Percentiles rank a stretch among this genome's conserved stretches.
phyloP scores from a whole-genome alignment of 2,888 invertebrate genomes.

The Deladenus siricidicola region DNA sequence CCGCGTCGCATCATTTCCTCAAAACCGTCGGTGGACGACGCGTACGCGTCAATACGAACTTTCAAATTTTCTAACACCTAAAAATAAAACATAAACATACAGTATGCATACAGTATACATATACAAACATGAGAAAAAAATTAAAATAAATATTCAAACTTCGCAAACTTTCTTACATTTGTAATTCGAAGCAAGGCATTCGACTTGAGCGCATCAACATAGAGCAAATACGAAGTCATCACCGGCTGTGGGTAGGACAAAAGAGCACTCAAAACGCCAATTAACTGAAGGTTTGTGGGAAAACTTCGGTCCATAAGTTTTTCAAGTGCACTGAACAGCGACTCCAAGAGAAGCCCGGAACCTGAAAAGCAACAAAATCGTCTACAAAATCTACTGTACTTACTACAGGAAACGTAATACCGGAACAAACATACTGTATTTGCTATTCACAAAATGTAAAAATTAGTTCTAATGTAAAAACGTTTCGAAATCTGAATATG shows the following conservation, averaged over 20 bases:
- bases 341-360: constrained; percentile 20
- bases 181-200: constrained; percentile 12
- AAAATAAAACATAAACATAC: no score
- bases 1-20: constrained; percentile 61
- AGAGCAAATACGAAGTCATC: constrained; percentile 73
- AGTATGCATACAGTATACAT: no score
- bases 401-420: no score
- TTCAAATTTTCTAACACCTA: constrained; percentile 72
- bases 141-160: not conserved
- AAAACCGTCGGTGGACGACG: constrained; percentile 56
- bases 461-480: no score
- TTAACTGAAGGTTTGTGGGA: constrained; percentile 31
- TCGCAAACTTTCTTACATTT: constrained; percentile 1
- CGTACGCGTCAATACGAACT: constrained; percentile 72
- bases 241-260: constrained; percentile 81
- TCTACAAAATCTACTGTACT: not conserved
- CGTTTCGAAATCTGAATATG: no score
- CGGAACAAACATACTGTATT: no score
- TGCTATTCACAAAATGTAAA: no score
- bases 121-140: no score
- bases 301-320: constrained; percentile 24
- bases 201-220: constrained; percentile 24
- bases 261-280: constrained; percentile 72
- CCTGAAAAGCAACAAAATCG: constrained; percentile 17
- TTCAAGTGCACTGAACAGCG: constrained; percentile 19